Evolutionary conservation across 2,113 vertebrate genomes (phyloP).

Genomic region (Oncorhynchus mykiss): DNA sequence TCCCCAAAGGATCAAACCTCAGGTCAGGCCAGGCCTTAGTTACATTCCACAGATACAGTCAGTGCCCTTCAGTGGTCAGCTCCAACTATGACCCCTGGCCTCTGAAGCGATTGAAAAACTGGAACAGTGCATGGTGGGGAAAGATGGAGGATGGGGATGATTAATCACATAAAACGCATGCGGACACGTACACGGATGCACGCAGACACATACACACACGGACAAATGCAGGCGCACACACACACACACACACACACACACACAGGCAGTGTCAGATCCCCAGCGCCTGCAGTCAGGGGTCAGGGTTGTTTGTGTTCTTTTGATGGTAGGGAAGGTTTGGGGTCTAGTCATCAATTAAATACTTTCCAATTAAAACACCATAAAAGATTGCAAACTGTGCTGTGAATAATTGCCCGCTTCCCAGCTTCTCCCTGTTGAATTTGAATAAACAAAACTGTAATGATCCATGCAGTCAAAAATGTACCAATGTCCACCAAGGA

Average conservation of each 20-base stretch:
- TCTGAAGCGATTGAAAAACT: slow-evolving; percentile 64
- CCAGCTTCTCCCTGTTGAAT: slow-evolving; percentile 4
- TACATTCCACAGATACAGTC: slow-evolving; percentile 42
- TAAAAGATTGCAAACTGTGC: slow-evolving; percentile 14
- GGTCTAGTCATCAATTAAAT: slow-evolving; percentile 14
- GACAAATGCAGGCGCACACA: slow-evolving; percentile 6
- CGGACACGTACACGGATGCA: slow-evolving; percentile 8
- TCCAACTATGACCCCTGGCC: slow-evolving; percentile 64
- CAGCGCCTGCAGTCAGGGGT: slow-evolving; percentile 15
- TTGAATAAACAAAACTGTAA: slow-evolving; percentile 19
- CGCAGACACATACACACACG: slow-evolving; percentile 22
- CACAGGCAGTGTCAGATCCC: slow-evolving; percentile 15
- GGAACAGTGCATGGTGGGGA: slow-evolving; percentile 45
- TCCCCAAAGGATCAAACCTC: slow-evolving; percentile 46
- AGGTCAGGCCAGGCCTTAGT: slow-evolving; percentile 21
- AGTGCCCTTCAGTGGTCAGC: slow-evolving; percentile 47
- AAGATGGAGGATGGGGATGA: slow-evolving; percentile 54
- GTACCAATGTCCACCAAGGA: slow-evolving; percentile 2
- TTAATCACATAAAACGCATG: slow-evolving; percentile 63
- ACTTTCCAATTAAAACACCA: slow-evolving; percentile 21
- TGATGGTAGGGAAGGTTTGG: slow-evolving; percentile 8
- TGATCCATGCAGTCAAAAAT: slow-evolving; percentile 32
- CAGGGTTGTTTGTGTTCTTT: slow-evolving; percentile 19
- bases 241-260: slow-evolving; percentile 5
- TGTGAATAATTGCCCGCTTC: slow-evolving; percentile 11